Conservation (phyloP, 2,797 vertebrate species). For the Paedocypris micromegethes region DNA sequence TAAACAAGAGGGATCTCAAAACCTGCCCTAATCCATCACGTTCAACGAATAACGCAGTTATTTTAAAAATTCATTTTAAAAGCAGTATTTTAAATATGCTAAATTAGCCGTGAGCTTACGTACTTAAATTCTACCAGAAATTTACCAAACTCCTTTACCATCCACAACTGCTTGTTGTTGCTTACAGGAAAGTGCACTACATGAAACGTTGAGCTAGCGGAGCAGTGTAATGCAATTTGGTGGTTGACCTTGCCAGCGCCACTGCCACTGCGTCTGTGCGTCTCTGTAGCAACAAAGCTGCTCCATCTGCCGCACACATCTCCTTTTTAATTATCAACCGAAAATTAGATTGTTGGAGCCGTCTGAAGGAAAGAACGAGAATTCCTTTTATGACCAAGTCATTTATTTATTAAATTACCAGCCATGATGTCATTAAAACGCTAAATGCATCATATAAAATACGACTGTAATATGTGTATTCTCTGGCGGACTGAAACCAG, state of each 20-base stretch:
- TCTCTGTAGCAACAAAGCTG: constrained; percentile 34
- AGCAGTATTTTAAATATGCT: too few relatives aligned
- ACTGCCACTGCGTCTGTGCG: constrained; percentile 15
- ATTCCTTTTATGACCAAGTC: constrained; percentile 6
- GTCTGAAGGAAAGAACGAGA: constrained; percentile 14
- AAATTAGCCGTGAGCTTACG: too few relatives aligned
- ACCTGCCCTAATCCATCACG: too few relatives aligned
- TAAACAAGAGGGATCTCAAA: too few relatives aligned
- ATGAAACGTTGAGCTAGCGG: neutral
- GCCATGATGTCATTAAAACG: constrained; percentile 15
- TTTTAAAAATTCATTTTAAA: too few relatives aligned
- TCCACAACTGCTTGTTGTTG: neutral
- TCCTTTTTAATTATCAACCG: constrained; percentile 34
- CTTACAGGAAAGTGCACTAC: neutral
- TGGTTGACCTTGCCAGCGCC: constrained; percentile 15
- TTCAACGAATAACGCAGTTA: too few relatives aligned
- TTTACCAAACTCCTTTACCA: too few relatives aligned
- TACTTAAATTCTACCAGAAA: too few relatives aligned
- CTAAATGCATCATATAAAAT: constrained; percentile 5
- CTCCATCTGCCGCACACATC: constrained; percentile 30
- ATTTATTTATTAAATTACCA: constrained; percentile 10
- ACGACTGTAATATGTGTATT: constrained; percentile 11
- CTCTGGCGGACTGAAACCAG: neutral
- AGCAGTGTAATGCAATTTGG: constrained; percentile 27
- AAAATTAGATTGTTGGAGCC: constrained; percentile 31